Conservation (phyloP, 2,797 vertebrate genomes). For the Catostomus latipinnis region DNA sequence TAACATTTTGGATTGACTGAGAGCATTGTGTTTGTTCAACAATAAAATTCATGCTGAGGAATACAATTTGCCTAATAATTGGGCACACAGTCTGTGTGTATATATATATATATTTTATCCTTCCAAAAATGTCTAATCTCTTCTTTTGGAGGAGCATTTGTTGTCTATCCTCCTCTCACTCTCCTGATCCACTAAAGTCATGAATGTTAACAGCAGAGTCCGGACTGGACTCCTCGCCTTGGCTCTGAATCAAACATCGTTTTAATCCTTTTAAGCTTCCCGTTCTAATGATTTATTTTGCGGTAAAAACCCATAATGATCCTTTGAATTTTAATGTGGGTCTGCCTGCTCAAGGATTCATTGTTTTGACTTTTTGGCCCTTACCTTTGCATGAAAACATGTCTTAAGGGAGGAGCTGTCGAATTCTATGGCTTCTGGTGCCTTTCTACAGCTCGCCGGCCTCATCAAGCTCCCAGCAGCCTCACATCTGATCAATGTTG, state of each 20-base stretch:
- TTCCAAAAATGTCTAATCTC: neutral
- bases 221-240: constrained; percentile 79
- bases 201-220: constrained; percentile 74
- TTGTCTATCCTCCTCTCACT: constrained; percentile 10
- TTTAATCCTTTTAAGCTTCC: constrained; percentile 91
- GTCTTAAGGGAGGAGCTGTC: constrained; percentile 89
- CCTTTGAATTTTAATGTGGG: constrained; percentile 91
- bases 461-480: constrained; percentile 77
- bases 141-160: constrained; percentile 36
- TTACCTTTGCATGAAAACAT: constrained; percentile 86
- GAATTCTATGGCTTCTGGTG: constrained; percentile 80
- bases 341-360: constrained; percentile 87
- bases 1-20: too few relatives aligned
- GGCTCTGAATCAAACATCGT: constrained; percentile 86
- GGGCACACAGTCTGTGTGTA: too few relatives aligned
- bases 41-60: too few relatives aligned
- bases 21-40: too few relatives aligned
- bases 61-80: too few relatives aligned
- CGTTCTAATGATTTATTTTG: constrained; percentile 93
- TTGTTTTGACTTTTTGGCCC: constrained; percentile 92
- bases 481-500: constrained; percentile 3
- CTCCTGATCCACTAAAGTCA: constrained; percentile 64
- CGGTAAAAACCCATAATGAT: constrained; percentile 83
- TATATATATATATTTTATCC: neutral
- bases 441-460: constrained; percentile 73